Base-by-base conservation (phyloP, 2,888 invertebrate genomes). In the Caenorhabditis wallacei region DNA sequence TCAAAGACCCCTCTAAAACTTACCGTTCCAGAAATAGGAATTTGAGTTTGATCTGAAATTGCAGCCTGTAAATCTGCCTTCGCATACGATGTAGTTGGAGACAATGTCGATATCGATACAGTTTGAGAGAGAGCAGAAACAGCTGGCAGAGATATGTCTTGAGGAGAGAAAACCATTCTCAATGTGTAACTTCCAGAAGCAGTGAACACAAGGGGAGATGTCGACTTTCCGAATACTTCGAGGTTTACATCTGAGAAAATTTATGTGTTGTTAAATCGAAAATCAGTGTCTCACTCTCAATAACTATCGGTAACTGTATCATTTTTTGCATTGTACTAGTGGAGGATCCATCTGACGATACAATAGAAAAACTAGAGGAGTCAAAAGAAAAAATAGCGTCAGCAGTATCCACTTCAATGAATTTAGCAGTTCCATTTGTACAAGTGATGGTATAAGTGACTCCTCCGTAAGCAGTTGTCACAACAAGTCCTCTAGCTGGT, bases 301-400 rank as follows among this genome's bases (percentile, higher is more conserved):
- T 56, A 0, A 78, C 69, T 22, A 82, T 64, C 11, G 85, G 85
- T 56, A 63, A 20, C 66, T 85, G 85, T 10, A 85, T 53, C 56
- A 56, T 53, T 24, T 76, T 70, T 40, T 61, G 18, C n/a, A 79
- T 56, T 0, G 53, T 59, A 1, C 71, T 74, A 0, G 68, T 56
- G 3, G 71, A 56, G 0, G 78, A 74, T 40, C 80, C 80, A 61
- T 85, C 82, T 10, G 72, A 37, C 1, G 80, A 16, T 11, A 70
- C 75, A 18, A 80, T 53, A 16, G 53, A 54, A 40, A 80, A 66
- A 16, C 20, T 37, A n/a, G 37, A 16, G 11, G 68, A 35, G 10
- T 59, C 26, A 46, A 80, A 84, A 13, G 76, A 72, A 40, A 84
- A 84, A n/a, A 84, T 84, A 4, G 59, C 43, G 40, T 63, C 48